Evolutionary conservation across 2,797 vertebrate genomes (phyloP).

Genomic region (Gadopsis bispinosus): DNA sequence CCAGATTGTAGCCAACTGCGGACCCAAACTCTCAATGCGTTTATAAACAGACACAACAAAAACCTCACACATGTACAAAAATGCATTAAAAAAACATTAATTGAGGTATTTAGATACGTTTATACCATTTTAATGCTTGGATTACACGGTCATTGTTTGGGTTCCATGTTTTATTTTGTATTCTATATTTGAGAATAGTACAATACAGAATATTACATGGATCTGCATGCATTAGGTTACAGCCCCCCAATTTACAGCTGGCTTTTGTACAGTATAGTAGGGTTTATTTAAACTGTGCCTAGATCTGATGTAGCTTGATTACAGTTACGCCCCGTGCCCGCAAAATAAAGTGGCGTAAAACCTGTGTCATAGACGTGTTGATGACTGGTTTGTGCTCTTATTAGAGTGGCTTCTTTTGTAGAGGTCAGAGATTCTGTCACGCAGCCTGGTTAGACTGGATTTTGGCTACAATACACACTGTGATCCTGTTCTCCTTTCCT

Average conservation of each 20-base stretch:
- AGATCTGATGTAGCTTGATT: not conserved
- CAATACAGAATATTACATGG: not conserved
- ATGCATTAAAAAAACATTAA: conserved; percentile 1
- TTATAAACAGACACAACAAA: conserved; percentile 10
- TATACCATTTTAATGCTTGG: not conserved
- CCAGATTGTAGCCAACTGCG: conserved; percentile 5
- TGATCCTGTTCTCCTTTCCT: not conserved
- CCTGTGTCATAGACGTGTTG: too few relatives aligned
- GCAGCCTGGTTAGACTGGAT: too few relatives aligned
- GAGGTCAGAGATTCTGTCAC: too few relatives aligned
- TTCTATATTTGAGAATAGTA: not conserved
- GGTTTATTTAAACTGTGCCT: not conserved
- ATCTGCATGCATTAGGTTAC: not conserved
- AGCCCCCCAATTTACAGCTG: not conserved
- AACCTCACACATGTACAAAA: not conserved
- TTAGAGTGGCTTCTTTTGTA: too few relatives aligned
- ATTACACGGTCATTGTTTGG: not conserved
- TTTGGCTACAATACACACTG: not conserved
- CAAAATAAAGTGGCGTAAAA: not conserved
- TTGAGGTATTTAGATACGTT: not conserved
- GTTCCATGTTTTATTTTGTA: conserved; percentile 13
- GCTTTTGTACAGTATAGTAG: not conserved
- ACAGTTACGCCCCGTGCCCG: not conserved
- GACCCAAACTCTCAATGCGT: not conserved
- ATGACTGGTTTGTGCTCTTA: too few relatives aligned